These are phyloP conservation scores for Ctenopoma multispine DNA, from an alignment of 2,797 vertebrate species.

Conservation along the genomic window DNA sequence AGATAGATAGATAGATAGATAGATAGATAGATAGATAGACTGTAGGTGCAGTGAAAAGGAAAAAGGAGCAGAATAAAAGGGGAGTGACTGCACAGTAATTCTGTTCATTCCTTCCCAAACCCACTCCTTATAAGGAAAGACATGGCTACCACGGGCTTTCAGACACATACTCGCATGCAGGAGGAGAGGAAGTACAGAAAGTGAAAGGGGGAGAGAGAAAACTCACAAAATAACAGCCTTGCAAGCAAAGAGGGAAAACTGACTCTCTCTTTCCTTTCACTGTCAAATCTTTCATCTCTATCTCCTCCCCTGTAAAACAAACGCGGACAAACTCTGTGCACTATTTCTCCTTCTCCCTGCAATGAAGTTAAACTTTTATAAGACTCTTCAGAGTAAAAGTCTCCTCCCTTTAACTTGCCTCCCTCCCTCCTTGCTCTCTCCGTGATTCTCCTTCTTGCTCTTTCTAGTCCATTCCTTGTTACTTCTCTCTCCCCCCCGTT, in stretches of 20 bases:
- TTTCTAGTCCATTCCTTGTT: constrained; percentile 5
- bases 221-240: constrained; percentile 61
- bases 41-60: constrained; percentile 3
- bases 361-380: constrained; percentile 63
- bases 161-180: constrained; percentile 13
- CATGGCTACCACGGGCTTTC: constrained; percentile 50
- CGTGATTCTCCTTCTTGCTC: constrained; percentile 16
- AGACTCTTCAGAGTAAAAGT: constrained; percentile 32
- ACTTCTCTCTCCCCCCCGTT: constrained; percentile 21
- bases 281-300: constrained; percentile 22
- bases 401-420: constrained; percentile 12
- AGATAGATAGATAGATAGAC: neutral
- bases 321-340: constrained; percentile 21
- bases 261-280: constrained; percentile 49
- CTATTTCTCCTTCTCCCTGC: constrained; percentile 10
- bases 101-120: constrained; percentile 77
- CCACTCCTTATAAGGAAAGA: constrained; percentile 78
- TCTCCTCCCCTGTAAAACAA: constrained; percentile 44
- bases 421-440: constrained; percentile 7
- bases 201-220: constrained; percentile 44
- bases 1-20: neutral
- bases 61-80: constrained; percentile 35
- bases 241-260: constrained; percentile 41
- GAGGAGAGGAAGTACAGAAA: constrained; percentile 35
- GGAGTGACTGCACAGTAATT: constrained; percentile 70